phyloP scores from a whole-genome alignment of 1,140 invertebrate genomes.

The Caligus rogercresseyi region DNA sequence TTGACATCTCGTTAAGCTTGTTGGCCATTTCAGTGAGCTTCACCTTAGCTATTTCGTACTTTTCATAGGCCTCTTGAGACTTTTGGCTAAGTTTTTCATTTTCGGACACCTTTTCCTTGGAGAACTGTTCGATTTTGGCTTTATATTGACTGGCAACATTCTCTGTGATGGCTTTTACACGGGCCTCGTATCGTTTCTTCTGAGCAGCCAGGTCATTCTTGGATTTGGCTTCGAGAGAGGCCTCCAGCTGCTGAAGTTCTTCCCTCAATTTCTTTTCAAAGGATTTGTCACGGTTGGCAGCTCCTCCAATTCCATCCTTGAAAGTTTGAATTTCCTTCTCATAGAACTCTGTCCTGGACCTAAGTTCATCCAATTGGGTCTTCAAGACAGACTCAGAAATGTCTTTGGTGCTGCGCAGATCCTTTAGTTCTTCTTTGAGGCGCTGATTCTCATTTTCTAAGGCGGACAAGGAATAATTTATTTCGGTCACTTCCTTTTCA shows the following conservation, averaged over 20 bases:
- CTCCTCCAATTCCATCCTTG: not conserved
- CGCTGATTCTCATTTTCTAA: not conserved
- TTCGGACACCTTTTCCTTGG: not conserved
- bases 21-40: not conserved
- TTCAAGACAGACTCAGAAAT: not conserved
- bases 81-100: not conserved
- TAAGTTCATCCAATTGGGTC: not conserved
- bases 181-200: not conserved
- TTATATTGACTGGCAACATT: not conserved
- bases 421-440: not conserved
- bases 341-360: not conserved
- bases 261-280: conserved; percentile 5
- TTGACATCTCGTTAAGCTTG: not conserved
- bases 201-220: not conserved
- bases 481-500: not conserved
- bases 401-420: not conserved
- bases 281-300: no score
- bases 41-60: not conserved
- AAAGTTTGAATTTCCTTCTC: not conserved
- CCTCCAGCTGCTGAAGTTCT: not conserved
- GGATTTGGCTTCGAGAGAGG: no score
- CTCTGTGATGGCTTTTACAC: not conserved
- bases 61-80: not conserved
- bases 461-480: not conserved
- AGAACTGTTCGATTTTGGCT: not conserved